phyloP scores from a whole-genome alignment of 2,888 invertebrate species.

The Hermodice carunculata region DNA sequence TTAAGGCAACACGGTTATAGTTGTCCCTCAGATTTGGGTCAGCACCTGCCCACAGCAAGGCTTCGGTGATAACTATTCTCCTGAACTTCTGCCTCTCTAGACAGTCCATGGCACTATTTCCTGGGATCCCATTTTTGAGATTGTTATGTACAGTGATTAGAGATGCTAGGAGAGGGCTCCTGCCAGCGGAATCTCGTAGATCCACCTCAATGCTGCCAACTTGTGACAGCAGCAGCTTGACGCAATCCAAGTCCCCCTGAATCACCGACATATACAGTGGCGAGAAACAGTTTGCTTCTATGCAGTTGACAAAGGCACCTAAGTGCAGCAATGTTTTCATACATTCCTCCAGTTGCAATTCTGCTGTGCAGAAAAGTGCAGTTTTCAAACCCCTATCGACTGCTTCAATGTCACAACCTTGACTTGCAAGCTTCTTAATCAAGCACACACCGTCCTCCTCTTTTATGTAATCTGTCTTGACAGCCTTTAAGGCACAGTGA shows the following conservation, averaged over 20 bases:
- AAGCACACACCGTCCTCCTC: neutral
- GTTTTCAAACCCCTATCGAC: conserved; percentile 12
- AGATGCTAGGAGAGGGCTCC: conserved; percentile 14
- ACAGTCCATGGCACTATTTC: neutral
- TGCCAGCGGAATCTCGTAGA: conserved; percentile 1
- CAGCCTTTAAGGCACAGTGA: conserved; percentile 11
- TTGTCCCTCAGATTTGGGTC: conserved; percentile 15
- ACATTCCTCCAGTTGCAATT: neutral
- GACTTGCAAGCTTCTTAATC: neutral
- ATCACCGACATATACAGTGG: conserved; percentile 19
- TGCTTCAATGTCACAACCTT: neutral
- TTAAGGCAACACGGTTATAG: conserved; percentile 2
- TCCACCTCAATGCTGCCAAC: neutral
- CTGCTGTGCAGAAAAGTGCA: conserved; percentile 11
- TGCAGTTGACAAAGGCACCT: conserved; percentile 6
- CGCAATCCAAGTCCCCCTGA: conserved; percentile 6
- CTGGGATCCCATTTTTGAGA: conserved; percentile 6
- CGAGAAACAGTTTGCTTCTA: conserved; percentile 11
- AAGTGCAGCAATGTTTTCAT: neutral
- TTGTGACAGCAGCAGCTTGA: neutral
- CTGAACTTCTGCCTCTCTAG: conserved; percentile 4
- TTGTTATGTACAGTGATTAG: conserved; percentile 21
- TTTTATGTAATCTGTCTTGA: conserved; percentile 1
- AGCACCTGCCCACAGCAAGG: conserved; percentile 17
- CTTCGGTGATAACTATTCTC: conserved; percentile 12